phyloP scores from a whole-genome alignment of 2,113 vertebrate genomes.

The Chaetodon auriga region DNA sequence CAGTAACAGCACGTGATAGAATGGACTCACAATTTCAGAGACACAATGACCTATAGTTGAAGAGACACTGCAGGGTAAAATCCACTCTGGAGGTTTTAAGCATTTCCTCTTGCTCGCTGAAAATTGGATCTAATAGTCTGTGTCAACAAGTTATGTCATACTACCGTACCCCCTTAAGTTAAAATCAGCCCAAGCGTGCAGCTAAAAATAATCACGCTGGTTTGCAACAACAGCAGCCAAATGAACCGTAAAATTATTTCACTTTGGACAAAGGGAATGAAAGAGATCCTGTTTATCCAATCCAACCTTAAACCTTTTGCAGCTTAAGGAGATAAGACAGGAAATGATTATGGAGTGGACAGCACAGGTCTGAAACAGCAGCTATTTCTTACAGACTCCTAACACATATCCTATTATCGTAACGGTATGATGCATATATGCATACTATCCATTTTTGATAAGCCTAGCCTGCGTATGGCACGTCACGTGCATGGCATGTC shows the following conservation, averaged over 20 bases:
- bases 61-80: background rate
- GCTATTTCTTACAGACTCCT: constrained; percentile 7
- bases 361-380: constrained; percentile 3
- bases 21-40: background rate
- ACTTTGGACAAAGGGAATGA: constrained; percentile 32
- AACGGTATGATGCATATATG: constrained; percentile 14
- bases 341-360: constrained; percentile 11
- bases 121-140: constrained; percentile 35
- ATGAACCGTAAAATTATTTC: constrained; percentile 32
- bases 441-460: constrained; percentile 39
- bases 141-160: constrained; percentile 23
- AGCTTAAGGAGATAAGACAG: constrained; percentile 22
- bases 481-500: constrained; percentile 10
- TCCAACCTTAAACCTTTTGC: background rate
- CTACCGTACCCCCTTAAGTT: background rate
- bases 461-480: background rate
- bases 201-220: constrained; percentile 30
- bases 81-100: background rate
- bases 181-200: constrained; percentile 4
- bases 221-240: constrained; percentile 41
- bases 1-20: constrained; percentile 11
- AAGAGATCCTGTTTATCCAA: constrained; percentile 24
- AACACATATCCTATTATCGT: constrained; percentile 21
- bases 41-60: constrained; percentile 36
- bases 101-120: background rate